Conservation (phyloP, 2,888 invertebrate species). For the Drosophila atripex region DNA sequence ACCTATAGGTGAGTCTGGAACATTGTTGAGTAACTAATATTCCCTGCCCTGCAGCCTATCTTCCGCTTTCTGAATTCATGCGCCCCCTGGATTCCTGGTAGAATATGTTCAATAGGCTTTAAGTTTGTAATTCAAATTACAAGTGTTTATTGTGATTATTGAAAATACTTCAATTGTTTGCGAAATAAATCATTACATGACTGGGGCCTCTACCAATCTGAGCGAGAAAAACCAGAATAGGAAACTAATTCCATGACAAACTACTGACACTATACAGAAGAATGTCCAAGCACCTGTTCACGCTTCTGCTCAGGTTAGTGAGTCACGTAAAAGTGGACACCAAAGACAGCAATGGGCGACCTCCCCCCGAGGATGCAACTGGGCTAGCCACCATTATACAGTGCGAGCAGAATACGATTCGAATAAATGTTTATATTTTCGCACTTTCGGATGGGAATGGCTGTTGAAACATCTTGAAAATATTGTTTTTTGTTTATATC, state of each 20-base stretch:
- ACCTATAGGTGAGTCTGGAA: no score
- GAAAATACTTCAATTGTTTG: no score
- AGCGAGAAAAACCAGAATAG: neutral
- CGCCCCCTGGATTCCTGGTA: no score
- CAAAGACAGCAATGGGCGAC: constrained; percentile 1
- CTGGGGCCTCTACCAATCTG: no score
- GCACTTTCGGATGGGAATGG: constrained; percentile 64
- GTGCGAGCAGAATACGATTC: constrained; percentile 11
- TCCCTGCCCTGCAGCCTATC: no score
- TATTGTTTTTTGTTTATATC: constrained; percentile 65
- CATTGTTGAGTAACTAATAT: no score
- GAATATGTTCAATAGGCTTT: no score
- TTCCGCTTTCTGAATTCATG: no score
- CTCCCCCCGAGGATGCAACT: constrained; percentile 9
- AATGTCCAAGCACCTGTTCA: constrained; percentile 35
- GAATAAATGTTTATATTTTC: constrained; percentile 59
- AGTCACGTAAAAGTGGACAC: constrained; percentile 39
- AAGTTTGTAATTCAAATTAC: no score
- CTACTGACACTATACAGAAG: neutral
- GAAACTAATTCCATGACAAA: constrained; percentile 37
- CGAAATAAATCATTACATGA: no score
- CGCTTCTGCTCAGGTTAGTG: constrained; percentile 48
- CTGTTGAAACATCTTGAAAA: constrained; percentile 51
- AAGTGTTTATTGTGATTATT: no score
- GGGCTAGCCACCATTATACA: neutral